Conservation (phyloP, 2,797 vertebrate species). For the Danio tinwini region DNA sequence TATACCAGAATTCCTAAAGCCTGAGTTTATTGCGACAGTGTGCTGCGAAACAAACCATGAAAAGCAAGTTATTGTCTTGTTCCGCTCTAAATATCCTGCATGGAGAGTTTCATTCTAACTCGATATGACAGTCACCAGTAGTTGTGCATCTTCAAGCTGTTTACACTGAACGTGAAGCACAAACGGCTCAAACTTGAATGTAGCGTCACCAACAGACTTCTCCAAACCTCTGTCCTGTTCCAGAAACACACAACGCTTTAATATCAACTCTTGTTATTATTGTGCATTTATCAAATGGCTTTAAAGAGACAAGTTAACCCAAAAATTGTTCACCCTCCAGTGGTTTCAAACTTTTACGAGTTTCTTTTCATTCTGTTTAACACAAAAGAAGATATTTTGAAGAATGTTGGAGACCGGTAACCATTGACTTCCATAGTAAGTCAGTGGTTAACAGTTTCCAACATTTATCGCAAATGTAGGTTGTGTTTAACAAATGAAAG, state of each 20-base stretch:
- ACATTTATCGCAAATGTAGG: too few species aligned
- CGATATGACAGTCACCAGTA: constrained; percentile 78
- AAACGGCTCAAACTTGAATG: constrained; percentile 93
- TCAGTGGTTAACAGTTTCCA: too few species aligned
- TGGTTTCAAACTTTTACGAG: too few species aligned
- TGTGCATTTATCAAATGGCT: background rate
- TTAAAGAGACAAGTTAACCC: background rate
- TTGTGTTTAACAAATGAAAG: too few species aligned
- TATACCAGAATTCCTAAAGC: constrained; percentile 95
- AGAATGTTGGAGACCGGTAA: too few species aligned
- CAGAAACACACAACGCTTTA: background rate
- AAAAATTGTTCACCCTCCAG: too few species aligned
- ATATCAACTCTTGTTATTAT: background rate
- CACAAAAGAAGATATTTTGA: too few species aligned
- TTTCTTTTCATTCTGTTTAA: too few species aligned
- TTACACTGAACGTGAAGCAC: constrained; percentile 90
- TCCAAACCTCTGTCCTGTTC: constrained; percentile 78
- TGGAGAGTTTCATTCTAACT: background rate
- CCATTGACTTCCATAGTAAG: too few species aligned
- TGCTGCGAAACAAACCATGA: constrained; percentile 76
- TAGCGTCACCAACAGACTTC: constrained; percentile 74
- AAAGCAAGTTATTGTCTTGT: background rate
- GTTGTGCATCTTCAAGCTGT: constrained; percentile 84
- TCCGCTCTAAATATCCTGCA: background rate
- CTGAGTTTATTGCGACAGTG: constrained; percentile 84